These are phyloP conservation scores for Caretta caretta DNA, from an alignment of 2,113 vertebrate genomes.

Conservation along the genomic window DNA sequence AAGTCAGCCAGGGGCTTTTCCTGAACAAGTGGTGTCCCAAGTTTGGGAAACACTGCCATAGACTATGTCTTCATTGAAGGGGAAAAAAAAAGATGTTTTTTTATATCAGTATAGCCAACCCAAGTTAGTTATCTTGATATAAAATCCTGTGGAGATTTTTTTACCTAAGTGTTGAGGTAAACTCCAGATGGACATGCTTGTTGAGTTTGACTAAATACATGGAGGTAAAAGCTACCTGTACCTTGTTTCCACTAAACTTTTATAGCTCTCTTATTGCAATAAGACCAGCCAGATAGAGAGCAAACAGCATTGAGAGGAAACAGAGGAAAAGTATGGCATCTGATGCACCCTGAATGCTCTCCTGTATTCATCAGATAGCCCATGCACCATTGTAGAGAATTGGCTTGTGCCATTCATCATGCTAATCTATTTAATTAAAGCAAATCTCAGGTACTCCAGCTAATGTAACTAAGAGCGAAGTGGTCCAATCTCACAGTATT, in stretches of 20 bases:
- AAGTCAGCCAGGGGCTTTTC: too few species aligned
- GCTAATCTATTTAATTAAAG: slow-evolving; percentile 52
- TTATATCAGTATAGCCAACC: neutral
- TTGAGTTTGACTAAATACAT: neutral
- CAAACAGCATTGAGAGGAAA: neutral
- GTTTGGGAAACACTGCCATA: neutral
- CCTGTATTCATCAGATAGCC: neutral
- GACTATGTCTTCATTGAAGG: fast-evolving
- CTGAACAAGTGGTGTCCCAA: too few species aligned
- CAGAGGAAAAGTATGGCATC: neutral
- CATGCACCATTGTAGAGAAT: neutral
- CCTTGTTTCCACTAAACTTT: neutral
- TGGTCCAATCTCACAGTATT: neutral
- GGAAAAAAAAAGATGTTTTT: neutral
- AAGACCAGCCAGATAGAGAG: neutral
- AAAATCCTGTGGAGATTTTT: neutral
- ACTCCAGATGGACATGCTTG: neutral
- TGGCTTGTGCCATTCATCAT: neutral
- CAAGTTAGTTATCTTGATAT: neutral
- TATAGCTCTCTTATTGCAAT: neutral
- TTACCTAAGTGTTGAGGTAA: neutral
- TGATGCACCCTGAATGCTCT: neutral
- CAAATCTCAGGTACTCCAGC: neutral
- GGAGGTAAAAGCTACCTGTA: neutral
- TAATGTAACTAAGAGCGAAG: neutral